Evolutionary conservation across 35 echinoderm and acorn worm genomes (phyloP), one percentile per base, ranked within the genome.

Genomic region (Ophioderma brevispina): DNA sequence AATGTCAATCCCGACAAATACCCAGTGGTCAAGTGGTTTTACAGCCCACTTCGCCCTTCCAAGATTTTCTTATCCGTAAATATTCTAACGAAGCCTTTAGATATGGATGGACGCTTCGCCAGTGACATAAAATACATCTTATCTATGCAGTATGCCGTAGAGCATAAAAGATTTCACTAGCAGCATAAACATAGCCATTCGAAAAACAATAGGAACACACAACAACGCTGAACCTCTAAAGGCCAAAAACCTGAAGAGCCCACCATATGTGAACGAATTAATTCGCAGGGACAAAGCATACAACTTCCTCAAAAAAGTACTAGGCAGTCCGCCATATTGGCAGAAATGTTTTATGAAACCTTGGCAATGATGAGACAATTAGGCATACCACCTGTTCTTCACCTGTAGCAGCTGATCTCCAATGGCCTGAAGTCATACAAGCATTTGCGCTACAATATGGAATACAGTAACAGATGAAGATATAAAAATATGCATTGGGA

Each of bases 351-450:
- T 28, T 14, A 75, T 10, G 81, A 94, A 46, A 41, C 91, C 8
- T 40, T 94, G 1, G 81, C 88, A 15, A 80, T 84, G 76, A 79
- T 94, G 25, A 2, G 82, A 23, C 89, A 94, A 84, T 34, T 94
- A 1, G 93, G 88, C 0, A 86, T 94, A 81, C 81, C 76, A 17
- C 87, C 93, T 94, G 91, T 78, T 64, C 87, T 32, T 86, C 93
- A 17, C 59, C 91, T 17, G 91, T 88, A 39, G 93, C 87, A 13
- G 93, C 93, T 70, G 93, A 91, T 35, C 25, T 94, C 13, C 32
- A 42, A 42, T 92, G 83, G 90, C 64, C 84, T 82, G 93, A 95
- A 78, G 84, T 80, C 40, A 55, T 91, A 19, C 38, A 80, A 28
- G 39, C 84, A 19, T 87, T 91, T 36, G 41, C 81, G 37, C 13